Evolutionary conservation across 2,797 vertebrate species (phyloP), one percentile per base, ranked within the genome.

Genomic region (Gambusia yucatana): DNA sequence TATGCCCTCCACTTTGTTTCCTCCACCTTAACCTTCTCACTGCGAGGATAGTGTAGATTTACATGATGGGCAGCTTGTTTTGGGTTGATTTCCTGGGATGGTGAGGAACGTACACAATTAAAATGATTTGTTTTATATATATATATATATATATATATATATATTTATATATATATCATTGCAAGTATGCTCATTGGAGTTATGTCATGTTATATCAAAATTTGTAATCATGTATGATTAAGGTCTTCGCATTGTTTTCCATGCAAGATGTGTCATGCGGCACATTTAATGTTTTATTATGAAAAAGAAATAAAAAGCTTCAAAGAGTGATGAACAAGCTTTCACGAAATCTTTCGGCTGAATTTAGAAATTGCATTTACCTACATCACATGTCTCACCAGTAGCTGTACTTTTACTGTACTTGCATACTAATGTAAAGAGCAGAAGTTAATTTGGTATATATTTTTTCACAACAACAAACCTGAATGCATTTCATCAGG

Each of bases 221-320:
- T 95, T 95, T 94, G 92, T 94, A 95, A 93, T 89, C 93, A 93
- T 94, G 91, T 93, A 95, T 92, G 92, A 93, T 95, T 93, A 93
- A 89, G 89, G 90, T 93, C 89, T 95, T 93, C 89, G 87, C 90
- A 92, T 95, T 88, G 90, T 93, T 95, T 95, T 94, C 89, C 93
- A 95, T 94, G 94, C 91, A 93, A 94, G 91, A 89, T 93, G 93
- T 95, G 91, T 92, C 93, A 91, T 93, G 92, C 89, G 88, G 90
- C 92, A 93, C 89, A 94, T 92, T 92, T 86, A 95, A 93, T 93
- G 94, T 95, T 95, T 95, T 94, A 94, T 93, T 93, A 94, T 77
- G 11, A 61, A 36, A 43, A 71, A 14, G n/a, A 59, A 69, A 74
- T 92, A 91, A 94, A 93, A 94, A 94, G 91, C 78, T 87, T 94